Base-by-base conservation (phyloP, 1,140 invertebrate genomes). In the Sweltsa coloradensis region DNA sequence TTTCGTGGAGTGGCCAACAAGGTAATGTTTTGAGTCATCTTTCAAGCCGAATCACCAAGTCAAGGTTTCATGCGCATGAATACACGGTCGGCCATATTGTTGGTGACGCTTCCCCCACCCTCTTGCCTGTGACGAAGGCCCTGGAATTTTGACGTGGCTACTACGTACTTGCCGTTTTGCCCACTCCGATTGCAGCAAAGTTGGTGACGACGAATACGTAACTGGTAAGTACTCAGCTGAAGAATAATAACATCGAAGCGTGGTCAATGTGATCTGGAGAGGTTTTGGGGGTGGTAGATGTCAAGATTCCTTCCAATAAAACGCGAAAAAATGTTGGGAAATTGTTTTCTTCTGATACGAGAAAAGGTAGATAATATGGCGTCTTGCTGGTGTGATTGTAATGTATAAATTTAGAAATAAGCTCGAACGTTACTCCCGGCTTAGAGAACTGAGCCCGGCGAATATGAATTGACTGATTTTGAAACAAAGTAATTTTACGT, bases 201-300 rank as follows among this genome's bases (percentile, higher is more conserved):
- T 83, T 81, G 79, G 83, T 87, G 83, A 87, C 84, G 84, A 87
- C 80, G 82, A 86, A 84, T 85, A 86, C 84, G 84, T 87, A 89
- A 87, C 80, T 83, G 82, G 82, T 85, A 81, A 85, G 83, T 84
- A 81, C 75, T 54, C 76, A 76, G 76, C 69, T 70, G 74, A 74
- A 73, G 71, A 72, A 77, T 77, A 73, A 69, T 69, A 79, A 76
- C 75, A 74, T 70, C 67, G 74, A 71, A 74, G 73, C 75, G 74
- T 73, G 74, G 74, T 71, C 41, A 54, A 52, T 57, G 50, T 45
- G 50, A 43, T 60, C 53, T 49, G 43, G 51, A 54, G 14, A 53
- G 60, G 55, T 53, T 55, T 53, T 31, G 56, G 59, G 55, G 55
- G 55, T 55, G 50, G 55, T 58, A 53, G 52, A 48, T 55, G 56